Evolutionary conservation across 1,140 invertebrate species (phyloP).

Genomic region (Camponotus pennsylvanicus): DNA sequence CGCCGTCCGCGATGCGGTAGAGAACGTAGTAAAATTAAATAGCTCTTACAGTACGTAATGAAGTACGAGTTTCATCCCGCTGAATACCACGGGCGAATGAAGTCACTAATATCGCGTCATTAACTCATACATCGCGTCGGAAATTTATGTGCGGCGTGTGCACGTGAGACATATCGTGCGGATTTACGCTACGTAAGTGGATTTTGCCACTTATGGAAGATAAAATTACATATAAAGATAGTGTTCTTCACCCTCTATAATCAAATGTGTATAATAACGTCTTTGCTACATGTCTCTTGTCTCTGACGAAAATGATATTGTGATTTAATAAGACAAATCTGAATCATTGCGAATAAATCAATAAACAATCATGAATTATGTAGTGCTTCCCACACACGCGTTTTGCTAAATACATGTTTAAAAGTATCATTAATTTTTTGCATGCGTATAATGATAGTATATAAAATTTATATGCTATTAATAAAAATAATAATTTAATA

Average conservation of each 20-base stretch:
- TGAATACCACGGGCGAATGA: slow-evolving; percentile 38
- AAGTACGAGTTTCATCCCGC: background rate
- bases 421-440: background rate
- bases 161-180: background rate
- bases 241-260: background rate
- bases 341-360: background rate
- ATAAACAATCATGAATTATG: background rate
- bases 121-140: slow-evolving; percentile 35
- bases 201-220: slow-evolving; percentile 26
- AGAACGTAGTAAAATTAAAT: slow-evolving; percentile 37
- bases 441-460: background rate
- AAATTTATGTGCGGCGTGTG: slow-evolving; percentile 26
- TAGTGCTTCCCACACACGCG: background rate
- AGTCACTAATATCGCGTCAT: slow-evolving; percentile 52
- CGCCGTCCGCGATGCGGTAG: background rate
- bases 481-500: too few species aligned
- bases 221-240: background rate
- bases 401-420: background rate
- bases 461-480: too few species aligned
- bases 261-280: slow-evolving; percentile 10
- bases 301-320: background rate
- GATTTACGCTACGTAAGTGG: background rate
- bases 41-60: background rate
- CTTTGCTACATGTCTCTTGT: background rate
- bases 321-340: background rate